Conservation (phyloP, 2,888 invertebrate species). For the Lithophane ornitopus region DNA sequence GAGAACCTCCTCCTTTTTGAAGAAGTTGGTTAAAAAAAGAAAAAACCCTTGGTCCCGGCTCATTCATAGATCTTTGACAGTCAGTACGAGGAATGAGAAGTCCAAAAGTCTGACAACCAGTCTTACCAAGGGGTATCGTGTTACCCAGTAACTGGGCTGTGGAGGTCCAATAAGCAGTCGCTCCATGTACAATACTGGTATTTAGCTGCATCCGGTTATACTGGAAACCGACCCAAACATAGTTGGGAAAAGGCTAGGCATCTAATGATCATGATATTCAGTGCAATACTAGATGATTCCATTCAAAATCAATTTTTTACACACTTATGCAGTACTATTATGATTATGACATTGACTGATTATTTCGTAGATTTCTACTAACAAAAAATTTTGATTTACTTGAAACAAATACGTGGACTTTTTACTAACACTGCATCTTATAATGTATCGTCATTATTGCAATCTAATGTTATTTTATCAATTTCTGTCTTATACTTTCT, state of each 20-base stretch:
- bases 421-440: constrained; percentile 72
- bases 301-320: constrained; percentile 5
- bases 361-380: constrained; percentile 36
- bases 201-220: neutral
- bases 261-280: neutral
- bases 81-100: neutral
- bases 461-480: constrained; percentile 84
- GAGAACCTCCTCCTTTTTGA: too few species aligned
- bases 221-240: neutral
- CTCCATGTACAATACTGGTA: neutral
- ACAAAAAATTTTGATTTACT: constrained; percentile 40
- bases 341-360: constrained; percentile 59
- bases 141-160: neutral
- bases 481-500: constrained; percentile 83
- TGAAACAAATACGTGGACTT: constrained; percentile 60
- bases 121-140: neutral
- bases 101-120: neutral
- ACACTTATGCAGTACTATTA: neutral
- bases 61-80: neutral
- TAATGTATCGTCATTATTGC: constrained; percentile 74
- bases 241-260: too few species aligned
- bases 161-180: neutral
- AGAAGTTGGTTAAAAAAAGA: too few species aligned
- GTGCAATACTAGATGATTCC: constrained; percentile 11
- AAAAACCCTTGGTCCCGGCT: too few species aligned